phyloP scores from a whole-genome alignment of 92 coral and sea anemone species.

The Meandrina meandrites region DNA sequence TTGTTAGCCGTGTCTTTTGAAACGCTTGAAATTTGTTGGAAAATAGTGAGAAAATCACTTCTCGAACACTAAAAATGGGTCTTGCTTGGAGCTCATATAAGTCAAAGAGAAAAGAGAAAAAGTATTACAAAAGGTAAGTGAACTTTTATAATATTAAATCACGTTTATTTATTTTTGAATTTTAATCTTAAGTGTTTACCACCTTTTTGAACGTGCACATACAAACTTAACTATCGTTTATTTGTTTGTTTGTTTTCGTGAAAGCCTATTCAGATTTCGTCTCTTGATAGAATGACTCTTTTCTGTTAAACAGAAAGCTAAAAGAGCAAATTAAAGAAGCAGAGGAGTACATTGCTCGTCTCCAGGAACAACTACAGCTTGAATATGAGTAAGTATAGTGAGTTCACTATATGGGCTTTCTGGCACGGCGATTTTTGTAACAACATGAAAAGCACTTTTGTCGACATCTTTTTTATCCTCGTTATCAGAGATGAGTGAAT shows the following conservation, averaged over 20 bases:
- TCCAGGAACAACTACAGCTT: conserved; percentile 9
- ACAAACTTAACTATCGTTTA: too few species aligned
- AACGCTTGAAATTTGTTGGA: not conserved
- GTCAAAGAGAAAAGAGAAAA: not conserved
- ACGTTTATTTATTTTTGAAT: not conserved
- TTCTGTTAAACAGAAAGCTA: not conserved
- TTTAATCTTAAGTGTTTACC: too few species aligned
- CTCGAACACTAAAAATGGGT: conserved; percentile 9
- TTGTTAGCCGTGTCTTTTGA: not conserved
- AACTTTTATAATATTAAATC: not conserved
- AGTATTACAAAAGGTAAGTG: conserved; percentile 20
- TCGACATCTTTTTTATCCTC: too few species aligned
- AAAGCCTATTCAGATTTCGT: not conserved
- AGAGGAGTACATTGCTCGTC: conserved; percentile 2
- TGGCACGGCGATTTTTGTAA: not conserved
- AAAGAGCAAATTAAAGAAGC: conserved; percentile 1
- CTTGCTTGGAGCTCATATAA: conserved; percentile 6
- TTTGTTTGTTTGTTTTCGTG: not conserved
- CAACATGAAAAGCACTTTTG: too few species aligned
- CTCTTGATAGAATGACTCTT: too few species aligned
- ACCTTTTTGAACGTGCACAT: too few species aligned
- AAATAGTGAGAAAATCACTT: not conserved
- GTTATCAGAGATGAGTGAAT: too few species aligned
- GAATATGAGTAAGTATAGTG: conserved; percentile 17
- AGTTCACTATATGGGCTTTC: not conserved